Conservation (phyloP, 2,888 invertebrate species). For the Mamestra brassicae region DNA sequence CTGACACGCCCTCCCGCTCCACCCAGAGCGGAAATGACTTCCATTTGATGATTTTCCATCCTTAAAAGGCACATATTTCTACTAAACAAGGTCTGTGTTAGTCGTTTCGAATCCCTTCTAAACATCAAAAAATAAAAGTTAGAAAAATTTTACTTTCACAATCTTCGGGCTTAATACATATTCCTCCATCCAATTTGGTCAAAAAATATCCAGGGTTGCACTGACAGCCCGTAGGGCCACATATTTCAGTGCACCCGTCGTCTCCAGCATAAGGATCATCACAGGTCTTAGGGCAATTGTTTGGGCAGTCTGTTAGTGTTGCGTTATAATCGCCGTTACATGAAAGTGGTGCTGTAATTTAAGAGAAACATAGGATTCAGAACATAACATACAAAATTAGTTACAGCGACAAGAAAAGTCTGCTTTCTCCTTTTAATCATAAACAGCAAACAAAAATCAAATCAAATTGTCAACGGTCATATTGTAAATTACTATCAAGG, state of each 20-base stretch:
- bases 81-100: too few relatives aligned
- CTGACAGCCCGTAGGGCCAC: constrained; percentile 66
- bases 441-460: background rate
- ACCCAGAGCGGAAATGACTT: too few relatives aligned
- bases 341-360: constrained; percentile 16
- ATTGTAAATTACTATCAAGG: too few relatives aligned
- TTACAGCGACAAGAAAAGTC: background rate
- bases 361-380: background rate
- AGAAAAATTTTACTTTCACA: constrained; percentile 3
- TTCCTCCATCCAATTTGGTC: constrained; percentile 5
- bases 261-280: constrained; percentile 44
- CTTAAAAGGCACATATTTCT: too few relatives aligned
- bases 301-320: constrained; percentile 56
- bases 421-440: background rate
- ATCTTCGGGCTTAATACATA: constrained; percentile 32
- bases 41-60: too few relatives aligned
- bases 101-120: too few relatives aligned
- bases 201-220: constrained; percentile 57
- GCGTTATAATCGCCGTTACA: constrained; percentile 40
- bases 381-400: background rate
- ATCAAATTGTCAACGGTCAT: background rate
- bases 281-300: constrained; percentile 67
- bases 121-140: background rate
- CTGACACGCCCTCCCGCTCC: too few relatives aligned
- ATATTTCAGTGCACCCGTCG: constrained; percentile 38